Evolutionary conservation across 2,888 invertebrate species (phyloP).

Genomic region (Herminia tarsipennalis): DNA sequence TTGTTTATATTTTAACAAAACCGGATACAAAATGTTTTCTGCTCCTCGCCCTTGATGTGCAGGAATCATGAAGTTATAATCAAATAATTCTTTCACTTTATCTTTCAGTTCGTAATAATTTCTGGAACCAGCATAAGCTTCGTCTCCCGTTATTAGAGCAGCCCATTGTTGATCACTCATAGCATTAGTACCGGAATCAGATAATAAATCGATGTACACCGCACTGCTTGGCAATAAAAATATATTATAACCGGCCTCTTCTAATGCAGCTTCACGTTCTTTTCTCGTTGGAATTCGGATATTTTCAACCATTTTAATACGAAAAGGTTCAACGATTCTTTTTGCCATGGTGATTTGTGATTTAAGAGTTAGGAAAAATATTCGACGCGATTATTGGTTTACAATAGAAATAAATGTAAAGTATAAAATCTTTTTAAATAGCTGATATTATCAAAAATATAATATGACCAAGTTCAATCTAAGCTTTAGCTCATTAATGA

Average conservation of each 20-base stretch:
- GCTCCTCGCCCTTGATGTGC: slow-evolving; percentile 16
- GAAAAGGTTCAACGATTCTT: slow-evolving; percentile 14
- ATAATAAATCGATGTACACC: slow-evolving; percentile 12
- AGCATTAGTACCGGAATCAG: slow-evolving; percentile 17
- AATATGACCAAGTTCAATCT: no score
- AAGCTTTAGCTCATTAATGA: no score
- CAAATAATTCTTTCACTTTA: slow-evolving; percentile 14
- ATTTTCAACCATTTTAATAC: slow-evolving; percentile 14
- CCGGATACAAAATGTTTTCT: slow-evolving; percentile 16
- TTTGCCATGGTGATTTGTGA: slow-evolving; percentile 6
- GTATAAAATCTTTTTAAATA: no score
- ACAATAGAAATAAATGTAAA: no score
- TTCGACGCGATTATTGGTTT: no score
- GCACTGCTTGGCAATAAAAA: slow-evolving; percentile 14
- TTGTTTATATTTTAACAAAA: slow-evolving; percentile 12
- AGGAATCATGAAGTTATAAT: slow-evolving; percentile 13
- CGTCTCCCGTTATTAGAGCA: slow-evolving; percentile 14
- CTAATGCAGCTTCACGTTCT: slow-evolving; percentile 13
- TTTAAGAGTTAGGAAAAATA: neutral
- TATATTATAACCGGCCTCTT: slow-evolving; percentile 12
- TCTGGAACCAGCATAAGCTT: slow-evolving; percentile 15
- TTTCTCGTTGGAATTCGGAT: slow-evolving; percentile 11
- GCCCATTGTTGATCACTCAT: slow-evolving; percentile 22
- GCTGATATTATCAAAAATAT: no score
- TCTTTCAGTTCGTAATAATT: slow-evolving; percentile 13